Evolutionary conservation across 2,888 invertebrate genomes (phyloP).

Genomic region (Coenonympha glycerion): DNA sequence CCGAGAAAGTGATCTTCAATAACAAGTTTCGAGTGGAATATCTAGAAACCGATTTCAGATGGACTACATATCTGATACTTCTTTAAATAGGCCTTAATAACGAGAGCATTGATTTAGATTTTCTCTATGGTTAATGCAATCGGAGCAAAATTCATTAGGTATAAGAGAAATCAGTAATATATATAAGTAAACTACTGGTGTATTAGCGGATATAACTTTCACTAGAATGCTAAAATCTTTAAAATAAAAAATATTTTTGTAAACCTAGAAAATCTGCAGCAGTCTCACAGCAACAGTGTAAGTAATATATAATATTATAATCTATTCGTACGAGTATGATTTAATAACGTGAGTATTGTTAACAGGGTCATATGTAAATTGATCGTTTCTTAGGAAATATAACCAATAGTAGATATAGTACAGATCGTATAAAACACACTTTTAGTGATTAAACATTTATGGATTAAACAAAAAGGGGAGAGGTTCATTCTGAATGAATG

Average conservation of each 20-base stretch:
- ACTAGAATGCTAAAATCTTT: too few relatives aligned
- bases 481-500: too few relatives aligned
- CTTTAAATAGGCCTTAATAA: constrained; percentile 11
- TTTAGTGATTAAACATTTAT: too few relatives aligned
- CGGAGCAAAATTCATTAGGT: constrained; percentile 12
- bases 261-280: too few relatives aligned
- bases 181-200: background rate
- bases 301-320: too few relatives aligned
- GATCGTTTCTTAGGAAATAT: constrained; percentile 9
- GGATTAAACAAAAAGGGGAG: background rate
- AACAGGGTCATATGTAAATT: constrained; percentile 13
- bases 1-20: constrained; percentile 14
- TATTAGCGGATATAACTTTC: background rate
- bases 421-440: background rate
- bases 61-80: constrained; percentile 8
- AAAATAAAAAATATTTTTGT: too few relatives aligned
- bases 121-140: constrained; percentile 17
- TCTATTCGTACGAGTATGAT: too few relatives aligned
- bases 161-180: constrained; percentile 1
- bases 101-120: constrained; percentile 17
- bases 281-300: too few relatives aligned
- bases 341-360: constrained; percentile 16
- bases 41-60: constrained; percentile 25
- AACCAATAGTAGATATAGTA: background rate
- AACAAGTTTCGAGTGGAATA: constrained; percentile 30